Base-by-base conservation (phyloP, 2,888 invertebrate species). In the Cancer borealis region DNA sequence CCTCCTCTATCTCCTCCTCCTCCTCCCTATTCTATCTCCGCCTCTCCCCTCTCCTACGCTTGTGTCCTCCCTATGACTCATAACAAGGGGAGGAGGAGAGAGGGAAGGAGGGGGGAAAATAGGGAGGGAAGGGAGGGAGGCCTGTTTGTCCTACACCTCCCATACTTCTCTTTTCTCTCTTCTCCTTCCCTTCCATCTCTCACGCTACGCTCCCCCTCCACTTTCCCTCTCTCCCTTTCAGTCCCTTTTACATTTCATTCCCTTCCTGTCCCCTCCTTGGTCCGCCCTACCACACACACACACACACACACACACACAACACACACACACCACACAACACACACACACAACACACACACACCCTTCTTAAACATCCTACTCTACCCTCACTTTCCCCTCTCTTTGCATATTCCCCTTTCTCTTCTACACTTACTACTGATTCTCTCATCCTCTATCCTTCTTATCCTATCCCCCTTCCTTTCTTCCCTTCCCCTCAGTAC, bases 31-130 rank as follows among this genome's bases (percentile, higher is more conserved):
- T 79, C 79, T 30, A 0, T 79, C 79, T 14, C 79, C 30, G 2
- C 12, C 79, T 14, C 79, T 30, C 79, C 17, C 26, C 79, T 21
- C 21, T 30, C 30, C 79, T 79, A 26, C 79, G 79, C 79, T 79
- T 79, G 30, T 79, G 14, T 79, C 30, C 79, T 79, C 79, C 79
- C 79, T 30, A 30, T 79, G 79, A 79, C 21, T 79, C 79, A 79
- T 79, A 79, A 26, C 26, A 30, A 30, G 79, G 30, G 79, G 12
- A 12, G 30, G 79, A 79, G 30, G 79, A 30, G 12, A 26, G 79
- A 30, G 26, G 30, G 30, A 14, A 30, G 79, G 73, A n/a, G 21
- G 73, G 3, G 6, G 4, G 73, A 3, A 26, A n/a, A 21, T n/a
- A 8, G 14, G 26, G 26, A 21, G 79, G 30, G 79, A 79, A 21